Evolutionary conservation across 2,888 invertebrate genomes (phyloP), one percentile per base, ranked within the genome.

Genomic region (Tenodera sinensis): DNA sequence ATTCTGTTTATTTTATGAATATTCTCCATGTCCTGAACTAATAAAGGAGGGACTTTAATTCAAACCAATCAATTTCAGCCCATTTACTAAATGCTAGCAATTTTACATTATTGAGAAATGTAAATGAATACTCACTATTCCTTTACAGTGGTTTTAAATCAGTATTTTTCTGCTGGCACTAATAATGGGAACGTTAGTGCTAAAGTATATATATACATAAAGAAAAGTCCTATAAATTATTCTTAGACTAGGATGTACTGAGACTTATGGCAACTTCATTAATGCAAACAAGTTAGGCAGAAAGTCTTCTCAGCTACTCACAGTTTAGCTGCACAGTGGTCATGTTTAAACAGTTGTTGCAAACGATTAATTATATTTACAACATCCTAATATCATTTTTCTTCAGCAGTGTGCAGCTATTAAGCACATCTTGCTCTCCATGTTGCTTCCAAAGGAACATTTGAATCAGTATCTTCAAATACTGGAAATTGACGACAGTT

Each of bases 261-360:
- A 71, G 54, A 85, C 47, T 89, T 27, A 71, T 81, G 85, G 89
- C 84, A 89, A 85, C 85, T 89, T 28, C n/a, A 12, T 28, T 25
- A 84, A 25, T 84, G 42, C 30, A 84, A 88, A 71, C 34, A 15
- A 82, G 30, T 88, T 82, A 27, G 42, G 14, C 71, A 87, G 47
- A 87, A 87, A 28, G n/a, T 54, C 27, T 28, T 87, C 28, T 14
- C 20, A 20, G 25, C 54, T 54, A 71, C 54, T 20, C 20, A 20
- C 54, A 71, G 6, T 71, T 71, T 71, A 54, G 54, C 54, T 54
- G 54, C 54, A 54, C 54, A 54, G 20, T 54, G 54, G 54, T 3
- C 14, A 54, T 15, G 54, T 54, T 54, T 14, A 54, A 54, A 54
- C 47, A 47, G 9, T 9, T 47, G 47, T 47, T 47, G 47, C 12